These are phyloP conservation scores for Smittia sp. DNA, from an alignment of 2,888 invertebrate species.

Conservation along the genomic window DNA sequence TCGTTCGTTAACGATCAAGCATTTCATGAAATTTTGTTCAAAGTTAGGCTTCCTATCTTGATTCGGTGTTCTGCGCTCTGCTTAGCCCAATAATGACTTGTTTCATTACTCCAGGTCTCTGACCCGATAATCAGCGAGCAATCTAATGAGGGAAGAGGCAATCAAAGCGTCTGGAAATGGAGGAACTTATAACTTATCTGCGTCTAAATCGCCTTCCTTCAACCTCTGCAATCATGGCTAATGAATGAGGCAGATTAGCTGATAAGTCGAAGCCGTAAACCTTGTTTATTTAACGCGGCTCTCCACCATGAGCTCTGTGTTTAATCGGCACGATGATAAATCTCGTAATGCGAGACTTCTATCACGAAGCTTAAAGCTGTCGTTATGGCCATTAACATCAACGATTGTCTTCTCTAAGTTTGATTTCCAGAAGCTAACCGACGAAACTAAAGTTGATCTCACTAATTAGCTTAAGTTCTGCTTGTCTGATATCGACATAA, in stretches of 20 bases:
- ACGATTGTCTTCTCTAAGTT: no score
- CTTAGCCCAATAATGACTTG: constrained; percentile 1
- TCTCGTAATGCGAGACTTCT: no score
- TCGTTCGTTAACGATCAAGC: constrained; percentile 18
- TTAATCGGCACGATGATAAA: no score
- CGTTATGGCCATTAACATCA: no score
- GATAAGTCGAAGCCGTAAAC: not conserved
- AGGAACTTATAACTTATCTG: not conserved
- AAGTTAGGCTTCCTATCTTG: constrained; percentile 14
- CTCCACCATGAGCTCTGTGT: no score
- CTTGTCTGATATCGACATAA: no score
- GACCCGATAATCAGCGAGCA: not conserved
- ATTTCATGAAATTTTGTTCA: not conserved
- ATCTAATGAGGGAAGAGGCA: constrained; percentile 2
- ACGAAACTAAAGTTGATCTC: not conserved
- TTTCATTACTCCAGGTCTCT: not conserved
- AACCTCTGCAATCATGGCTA: not conserved
- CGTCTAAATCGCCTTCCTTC: not conserved
- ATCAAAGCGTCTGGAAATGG: not conserved
- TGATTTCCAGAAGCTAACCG: no score
- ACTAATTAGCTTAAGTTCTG: not conserved
- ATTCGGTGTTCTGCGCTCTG: not conserved
- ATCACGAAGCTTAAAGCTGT: no score
- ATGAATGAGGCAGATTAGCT: not conserved
- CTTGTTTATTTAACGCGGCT: not conserved